These are phyloP conservation scores for Listronotus bonariensis DNA, from an alignment of 1,140 invertebrate genomes.

Conservation along the genomic window DNA sequence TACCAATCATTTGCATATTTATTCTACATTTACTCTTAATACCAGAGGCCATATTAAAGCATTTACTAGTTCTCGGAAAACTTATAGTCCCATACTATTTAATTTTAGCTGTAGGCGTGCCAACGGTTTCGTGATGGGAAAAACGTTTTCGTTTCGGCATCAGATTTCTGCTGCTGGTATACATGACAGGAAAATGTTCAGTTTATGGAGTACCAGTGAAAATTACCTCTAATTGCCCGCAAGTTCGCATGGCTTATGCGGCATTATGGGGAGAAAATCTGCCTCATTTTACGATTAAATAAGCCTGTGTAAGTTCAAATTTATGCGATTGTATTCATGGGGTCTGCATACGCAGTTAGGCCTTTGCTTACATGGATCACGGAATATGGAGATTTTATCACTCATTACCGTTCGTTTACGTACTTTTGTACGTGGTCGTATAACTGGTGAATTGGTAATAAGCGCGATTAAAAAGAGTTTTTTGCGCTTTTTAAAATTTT, in stretches of 20 bases:
- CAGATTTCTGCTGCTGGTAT: constrained; percentile 14
- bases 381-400: constrained; percentile 25
- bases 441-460: background rate
- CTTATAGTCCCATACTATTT: too few relatives aligned
- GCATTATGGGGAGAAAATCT: constrained; percentile 13
- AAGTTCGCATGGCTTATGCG: constrained; percentile 33
- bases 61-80: too few relatives aligned
- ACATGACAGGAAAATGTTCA: constrained; percentile 43
- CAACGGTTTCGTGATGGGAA: constrained; percentile 26
- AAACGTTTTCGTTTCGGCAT: constrained; percentile 19
- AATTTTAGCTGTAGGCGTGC: too few relatives aligned
- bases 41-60: too few relatives aligned
- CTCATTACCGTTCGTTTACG: background rate
- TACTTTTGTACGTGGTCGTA: background rate
- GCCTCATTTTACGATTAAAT: constrained; percentile 3
- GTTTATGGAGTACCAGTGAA: constrained; percentile 41
- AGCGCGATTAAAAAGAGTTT: too few relatives aligned
- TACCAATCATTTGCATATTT: too few relatives aligned
- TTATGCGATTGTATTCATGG: constrained; percentile 9
- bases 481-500: too few relatives aligned
- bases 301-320: background rate
- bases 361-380: constrained; percentile 6
- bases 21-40: too few relatives aligned
- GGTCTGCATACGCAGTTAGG: constrained; percentile 12
- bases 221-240: constrained; percentile 44